phyloP scores from a whole-genome alignment of 1,140 invertebrate genomes.

The Macrostomum lignano region DNA sequence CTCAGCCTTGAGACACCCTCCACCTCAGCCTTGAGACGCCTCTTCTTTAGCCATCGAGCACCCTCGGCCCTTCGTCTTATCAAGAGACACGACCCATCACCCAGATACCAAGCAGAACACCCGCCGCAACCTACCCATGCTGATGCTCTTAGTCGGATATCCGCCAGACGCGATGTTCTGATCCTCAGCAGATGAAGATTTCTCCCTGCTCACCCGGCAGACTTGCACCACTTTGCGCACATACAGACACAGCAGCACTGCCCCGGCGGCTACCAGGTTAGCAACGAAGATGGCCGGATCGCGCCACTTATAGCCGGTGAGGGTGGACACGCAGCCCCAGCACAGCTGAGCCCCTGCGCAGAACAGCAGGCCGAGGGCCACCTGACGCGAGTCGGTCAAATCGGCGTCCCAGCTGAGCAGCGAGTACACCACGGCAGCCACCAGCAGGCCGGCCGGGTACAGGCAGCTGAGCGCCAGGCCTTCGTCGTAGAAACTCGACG shows the following conservation, averaged over 20 bases:
- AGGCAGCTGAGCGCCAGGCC: constrained; percentile 28
- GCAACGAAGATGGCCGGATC: constrained; percentile 22
- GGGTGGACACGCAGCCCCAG: constrained; percentile 25
- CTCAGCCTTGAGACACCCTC: no score
- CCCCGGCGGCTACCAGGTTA: constrained; percentile 19
- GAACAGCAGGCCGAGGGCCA: constrained; percentile 21
- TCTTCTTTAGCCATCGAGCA: no score
- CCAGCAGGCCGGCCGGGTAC: constrained; percentile 29
- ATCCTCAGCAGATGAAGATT: no score
- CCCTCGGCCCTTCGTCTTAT: no score
- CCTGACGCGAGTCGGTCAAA: constrained; percentile 28
- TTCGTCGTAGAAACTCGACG: constrained; percentile 22
- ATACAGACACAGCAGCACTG: constrained; percentile 20
- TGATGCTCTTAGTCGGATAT: no score
- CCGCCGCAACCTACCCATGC: no score
- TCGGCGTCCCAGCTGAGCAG: constrained; percentile 24
- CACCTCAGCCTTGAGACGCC: no score
- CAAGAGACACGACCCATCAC: no score
- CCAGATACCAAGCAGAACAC: no score
- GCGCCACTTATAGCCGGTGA: constrained; percentile 16
- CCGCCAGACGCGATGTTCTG: no score
- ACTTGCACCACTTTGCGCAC: constrained; percentile 24
- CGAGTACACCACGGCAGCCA: constrained; percentile 23
- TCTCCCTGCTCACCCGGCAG: no score
- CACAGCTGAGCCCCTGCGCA: constrained; percentile 23